These are phyloP conservation scores for Melikaiella ostensackeni DNA, from an alignment of 2,888 invertebrate species.

Conservation along the genomic window DNA sequence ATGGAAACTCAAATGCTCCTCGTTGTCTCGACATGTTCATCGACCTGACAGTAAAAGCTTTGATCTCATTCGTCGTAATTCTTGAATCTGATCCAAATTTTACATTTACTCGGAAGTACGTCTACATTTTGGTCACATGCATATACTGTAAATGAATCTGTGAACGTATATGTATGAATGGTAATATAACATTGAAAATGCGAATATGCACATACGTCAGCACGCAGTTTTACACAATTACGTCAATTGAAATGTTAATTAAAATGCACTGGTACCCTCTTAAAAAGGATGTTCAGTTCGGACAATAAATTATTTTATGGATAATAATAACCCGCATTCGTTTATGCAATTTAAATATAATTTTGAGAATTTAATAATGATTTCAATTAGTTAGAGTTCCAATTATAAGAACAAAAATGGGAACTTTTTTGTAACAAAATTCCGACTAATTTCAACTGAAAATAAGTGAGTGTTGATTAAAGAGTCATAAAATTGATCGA, in stretches of 20 bases:
- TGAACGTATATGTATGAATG: neutral
- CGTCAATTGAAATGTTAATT: too few relatives aligned
- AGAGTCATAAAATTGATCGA: too few relatives aligned
- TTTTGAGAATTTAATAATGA: neutral
- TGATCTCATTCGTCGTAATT: conserved; percentile 27
- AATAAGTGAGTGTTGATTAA: too few relatives aligned
- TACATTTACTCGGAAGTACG: conserved; percentile 26
- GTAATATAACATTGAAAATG: neutral
- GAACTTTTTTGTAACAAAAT: too few relatives aligned
- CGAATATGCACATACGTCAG: too few relatives aligned
- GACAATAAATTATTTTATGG: neutral
- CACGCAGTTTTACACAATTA: too few relatives aligned
- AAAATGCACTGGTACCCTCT: neutral
- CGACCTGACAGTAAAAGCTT: conserved; percentile 35
- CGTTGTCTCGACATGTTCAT: conserved; percentile 33
- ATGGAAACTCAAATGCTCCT: conserved; percentile 7
- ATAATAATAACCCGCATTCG: neutral
- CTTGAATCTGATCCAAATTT: conserved; percentile 33
- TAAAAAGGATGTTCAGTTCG: neutral
- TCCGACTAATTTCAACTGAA: too few relatives aligned
- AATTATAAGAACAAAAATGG: too few relatives aligned
- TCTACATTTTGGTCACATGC: conserved; percentile 2
- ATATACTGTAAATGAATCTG: neutral
- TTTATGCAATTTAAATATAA: neutral
- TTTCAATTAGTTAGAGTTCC: neutral